Base-by-base conservation (phyloP, 1,140 invertebrate genomes). In the Cyrtorhinus lividipennis region DNA sequence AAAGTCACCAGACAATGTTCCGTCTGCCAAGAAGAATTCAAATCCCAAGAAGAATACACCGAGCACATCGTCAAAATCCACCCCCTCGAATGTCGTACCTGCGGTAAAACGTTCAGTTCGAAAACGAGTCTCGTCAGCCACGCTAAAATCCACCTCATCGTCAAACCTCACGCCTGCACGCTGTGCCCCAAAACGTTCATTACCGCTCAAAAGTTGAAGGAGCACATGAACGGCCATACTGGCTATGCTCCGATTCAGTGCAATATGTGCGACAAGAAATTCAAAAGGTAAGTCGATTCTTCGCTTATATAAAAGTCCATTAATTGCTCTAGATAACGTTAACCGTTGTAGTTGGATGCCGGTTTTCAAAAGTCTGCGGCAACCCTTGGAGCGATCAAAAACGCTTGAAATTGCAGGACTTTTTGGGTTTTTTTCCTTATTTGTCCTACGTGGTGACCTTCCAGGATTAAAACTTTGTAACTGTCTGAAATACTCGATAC, bases 171-270 rank as follows among this genome's bases (percentile, higher is more conserved):
- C 69, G 79, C 78, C 70, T 92, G 89, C 68, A 82, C 82, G 1
- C 73, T 86, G 15, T 95, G 92, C 72, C 81, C 86, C 69, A 87
- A 92, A 72, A 80, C 83, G 23, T 92, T 92, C 73, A 75, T 88
- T 5, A 88, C 87, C 1, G 82, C 84, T 63, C 84, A 87, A 68
- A 87, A 88, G 66, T 72, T 89, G 22, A 77, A 81, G 22, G 87
- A 90, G 56, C 89, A 93, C 69, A 84, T 83, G 68, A 84, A 88
- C 58, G 80, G 85, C 26, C 90, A 93, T 70, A 88, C 87, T 0
- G 87, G 87, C 0, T 83, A 85, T 63, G 83, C 86, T 24, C 87
- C 88, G 0, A 80, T 89, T 1, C 88, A 87, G 68, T 93, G 90
- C 72, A 80, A 81, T 24, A 76, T 88, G 65, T 93, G 90, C 71